Evolutionary conservation across 2,888 invertebrate species (phyloP).

Genomic region (Clunio marinus): DNA sequence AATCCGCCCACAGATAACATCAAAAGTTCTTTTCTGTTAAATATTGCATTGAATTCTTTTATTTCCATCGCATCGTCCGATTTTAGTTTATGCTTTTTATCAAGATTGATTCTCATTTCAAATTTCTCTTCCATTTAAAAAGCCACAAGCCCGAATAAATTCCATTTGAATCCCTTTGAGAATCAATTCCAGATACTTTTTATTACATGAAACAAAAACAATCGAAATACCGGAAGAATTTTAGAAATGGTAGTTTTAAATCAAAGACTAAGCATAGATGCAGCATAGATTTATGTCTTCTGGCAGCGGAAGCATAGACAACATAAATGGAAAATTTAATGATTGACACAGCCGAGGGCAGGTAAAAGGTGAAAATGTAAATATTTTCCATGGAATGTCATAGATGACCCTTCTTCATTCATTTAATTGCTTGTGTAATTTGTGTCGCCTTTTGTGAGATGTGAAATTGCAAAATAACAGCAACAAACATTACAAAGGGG

Average conservation of each 20-base stretch:
- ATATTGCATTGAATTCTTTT: too few species aligned
- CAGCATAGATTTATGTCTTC: not conserved
- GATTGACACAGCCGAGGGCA: slow-evolving; percentile 26
- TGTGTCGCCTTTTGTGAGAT: too few species aligned
- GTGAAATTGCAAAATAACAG: too few species aligned
- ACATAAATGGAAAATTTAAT: slow-evolving; percentile 17
- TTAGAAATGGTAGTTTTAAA: not conserved
- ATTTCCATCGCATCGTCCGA: too few species aligned
- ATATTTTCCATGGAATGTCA: not conserved
- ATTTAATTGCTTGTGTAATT: slow-evolving; percentile 4
- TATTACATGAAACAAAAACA: not conserved
- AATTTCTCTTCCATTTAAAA: too few species aligned
- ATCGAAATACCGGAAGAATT: not conserved
- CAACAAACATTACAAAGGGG: too few species aligned
- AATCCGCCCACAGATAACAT: too few species aligned
- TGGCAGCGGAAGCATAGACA: not conserved
- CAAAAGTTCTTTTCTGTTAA: too few species aligned
- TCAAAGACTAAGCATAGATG: not conserved
- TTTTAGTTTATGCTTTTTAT: too few species aligned
- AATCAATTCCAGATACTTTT: slow-evolving; percentile 7
- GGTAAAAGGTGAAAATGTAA: slow-evolving; percentile 4
- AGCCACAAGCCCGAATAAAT: too few species aligned
- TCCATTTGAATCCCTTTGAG: not conserved
- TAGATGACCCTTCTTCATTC: not conserved
- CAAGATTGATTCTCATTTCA: too few species aligned